A percentile compares a stretch with the other conserved stretches of the same genome.
Evolutionary conservation across 2,888 invertebrate species (phyloP).

Genomic region (Agriopis aurantiaria): DNA sequence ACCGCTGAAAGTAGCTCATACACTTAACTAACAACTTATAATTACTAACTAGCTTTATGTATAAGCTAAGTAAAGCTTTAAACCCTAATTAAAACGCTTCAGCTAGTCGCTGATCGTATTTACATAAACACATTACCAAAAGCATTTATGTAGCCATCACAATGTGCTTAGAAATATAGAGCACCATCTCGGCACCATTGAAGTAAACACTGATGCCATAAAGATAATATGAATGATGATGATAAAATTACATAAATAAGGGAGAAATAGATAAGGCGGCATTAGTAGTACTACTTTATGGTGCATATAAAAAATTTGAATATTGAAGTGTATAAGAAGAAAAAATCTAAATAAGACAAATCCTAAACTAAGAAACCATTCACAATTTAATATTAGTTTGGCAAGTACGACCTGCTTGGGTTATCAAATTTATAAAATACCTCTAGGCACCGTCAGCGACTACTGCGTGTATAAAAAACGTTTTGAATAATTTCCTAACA

Average conservation of each 20-base stretch:
- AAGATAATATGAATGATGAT: conserved; percentile 44
- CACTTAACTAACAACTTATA: too few species aligned
- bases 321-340: too few species aligned
- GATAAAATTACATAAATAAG: conserved; percentile 22
- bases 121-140: not conserved
- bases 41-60: too few species aligned
- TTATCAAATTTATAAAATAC: too few species aligned
- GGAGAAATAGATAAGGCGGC: conserved; percentile 7
- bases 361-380: too few species aligned
- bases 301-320: not conserved
- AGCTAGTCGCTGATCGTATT: conserved; percentile 10
- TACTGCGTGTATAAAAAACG: too few species aligned
- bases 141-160: conserved; percentile 5
- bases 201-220: conserved; percentile 48
- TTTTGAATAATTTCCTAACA: too few species aligned
- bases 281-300: not conserved
- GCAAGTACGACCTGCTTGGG: too few species aligned
- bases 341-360: too few species aligned
- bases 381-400: too few species aligned
- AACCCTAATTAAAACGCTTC: conserved; percentile 1
- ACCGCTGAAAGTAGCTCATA: too few species aligned
- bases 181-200: conserved; percentile 47
- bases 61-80: not conserved
- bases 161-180: conserved; percentile 49
- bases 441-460: too few species aligned